A percentile compares a stretch with the other conserved stretches of the same genome.
Evolutionary conservation across 1,140 invertebrate species (phyloP).

Genomic region (Brachionus manjavacas): DNA sequence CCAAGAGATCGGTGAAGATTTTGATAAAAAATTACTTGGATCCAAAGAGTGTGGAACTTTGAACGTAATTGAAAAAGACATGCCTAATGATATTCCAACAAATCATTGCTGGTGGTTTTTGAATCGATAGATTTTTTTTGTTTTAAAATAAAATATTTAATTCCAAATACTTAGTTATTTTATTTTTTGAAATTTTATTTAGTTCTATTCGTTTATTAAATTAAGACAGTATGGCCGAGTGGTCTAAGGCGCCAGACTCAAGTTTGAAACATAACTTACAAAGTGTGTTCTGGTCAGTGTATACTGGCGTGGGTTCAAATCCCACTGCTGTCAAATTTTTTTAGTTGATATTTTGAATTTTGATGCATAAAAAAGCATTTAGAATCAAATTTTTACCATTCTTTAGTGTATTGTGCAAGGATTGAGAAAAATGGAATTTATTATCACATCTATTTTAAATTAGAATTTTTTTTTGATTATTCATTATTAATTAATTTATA

Average conservation of each 20-base stretch:
- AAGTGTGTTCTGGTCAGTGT: neutral
- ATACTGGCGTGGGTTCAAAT: neutral
- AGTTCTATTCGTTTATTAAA: neutral
- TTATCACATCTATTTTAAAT: no score
- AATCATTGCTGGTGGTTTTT: constrained; percentile 5
- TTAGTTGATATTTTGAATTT: no score
- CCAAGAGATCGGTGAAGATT: neutral
- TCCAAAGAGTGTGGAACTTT: neutral
- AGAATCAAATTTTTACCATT: no score
- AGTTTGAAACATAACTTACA: neutral
- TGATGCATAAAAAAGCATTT: no score
- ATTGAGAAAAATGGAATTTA: no score
- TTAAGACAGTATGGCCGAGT: neutral
- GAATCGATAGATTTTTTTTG: neutral
- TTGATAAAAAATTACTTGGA: neutral
- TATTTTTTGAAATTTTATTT: neutral
- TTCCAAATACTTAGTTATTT: neutral
- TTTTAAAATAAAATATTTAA: neutral
- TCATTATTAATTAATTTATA: no score
- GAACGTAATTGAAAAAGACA: neutral
- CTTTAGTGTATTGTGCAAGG: no score
- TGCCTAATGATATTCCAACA: neutral
- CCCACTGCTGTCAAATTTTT: neutral
- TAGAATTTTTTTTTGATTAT: no score
- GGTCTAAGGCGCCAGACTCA: neutral